Evolutionary conservation across 2,797 vertebrate genomes (phyloP), one percentile per base, ranked within the genome.

Genomic region (Chanos chanos): DNA sequence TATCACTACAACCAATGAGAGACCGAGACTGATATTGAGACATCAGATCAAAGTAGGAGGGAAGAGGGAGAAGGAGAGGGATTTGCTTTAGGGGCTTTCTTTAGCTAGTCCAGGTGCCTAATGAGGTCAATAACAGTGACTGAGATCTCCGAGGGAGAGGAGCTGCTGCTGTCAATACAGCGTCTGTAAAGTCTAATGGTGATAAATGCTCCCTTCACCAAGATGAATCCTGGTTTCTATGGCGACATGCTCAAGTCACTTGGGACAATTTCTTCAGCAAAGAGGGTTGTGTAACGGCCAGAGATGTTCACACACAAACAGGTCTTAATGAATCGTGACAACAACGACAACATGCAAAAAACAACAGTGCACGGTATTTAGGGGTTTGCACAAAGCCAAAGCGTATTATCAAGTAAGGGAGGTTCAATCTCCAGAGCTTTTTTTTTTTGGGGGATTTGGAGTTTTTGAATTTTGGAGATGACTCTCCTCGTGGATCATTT

Each of bases 191-290:
- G 41, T 66, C 30, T 9, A 31, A 48, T 22, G 31, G 37, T 36
- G 60, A 74, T 61, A 74, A 48, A 60, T 51, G 53, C 61, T 45
- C 50, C 28, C 37, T 9, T 37, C 7, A 21, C 3, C 27, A n/a
- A 37, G 24, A 37, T 22, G 21, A 24, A 22, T 21, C 8, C 52
- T 27, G 41, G 62, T 72, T 69, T 49, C 66, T 64, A 70, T 75
- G 66, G 52, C 18, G 34, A 71, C 37, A 25, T 39, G 18, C 52
- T 52, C 13, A 13, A 37, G 13, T 7, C 24, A 27, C 12, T 4
- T 27, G 58, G 30, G 57, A 25, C 43, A 25, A 36, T 31, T 40
- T 57, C 25, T n/a, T 41, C 31, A 43, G 30, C 37, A 30, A 31
- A 43, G 37, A 31, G 22, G 10, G 4, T n/a, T n/a, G n/a, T n/a